Conservation (phyloP, 2,888 invertebrate genomes). For the Cerceris ruficornis region DNA sequence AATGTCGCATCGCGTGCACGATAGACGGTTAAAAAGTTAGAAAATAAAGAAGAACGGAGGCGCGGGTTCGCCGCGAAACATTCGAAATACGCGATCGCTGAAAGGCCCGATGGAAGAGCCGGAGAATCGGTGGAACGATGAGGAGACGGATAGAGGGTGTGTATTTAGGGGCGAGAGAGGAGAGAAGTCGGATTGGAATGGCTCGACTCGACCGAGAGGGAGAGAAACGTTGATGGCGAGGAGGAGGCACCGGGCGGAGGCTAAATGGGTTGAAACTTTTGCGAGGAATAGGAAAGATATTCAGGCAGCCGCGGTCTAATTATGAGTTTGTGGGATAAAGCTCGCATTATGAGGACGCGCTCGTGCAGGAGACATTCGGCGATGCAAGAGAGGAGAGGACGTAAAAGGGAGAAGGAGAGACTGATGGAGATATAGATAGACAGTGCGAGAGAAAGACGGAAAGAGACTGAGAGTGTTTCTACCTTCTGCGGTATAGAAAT, state of each 20-base stretch:
- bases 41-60: background rate
- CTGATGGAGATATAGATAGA: no score
- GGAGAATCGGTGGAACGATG: background rate
- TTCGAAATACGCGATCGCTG: slow-evolving; percentile 18
- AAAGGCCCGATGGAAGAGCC: slow-evolving; percentile 14
- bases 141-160: background rate
- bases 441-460: background rate
- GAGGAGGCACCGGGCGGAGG: background rate
- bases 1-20: background rate
- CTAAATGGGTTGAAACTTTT: slow-evolving; percentile 57
- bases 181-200: background rate
- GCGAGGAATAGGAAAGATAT: slow-evolving; percentile 68
- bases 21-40: background rate
- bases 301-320: slow-evolving; percentile 69
- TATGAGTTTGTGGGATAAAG: slow-evolving; percentile 69
- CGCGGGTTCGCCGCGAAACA: background rate
- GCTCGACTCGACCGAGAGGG: background rate
- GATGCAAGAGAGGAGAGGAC: slow-evolving; percentile 4
- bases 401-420: background rate
- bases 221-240: background rate
- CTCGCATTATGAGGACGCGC: slow-evolving; percentile 59
- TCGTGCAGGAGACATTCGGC: slow-evolving; percentile 57
- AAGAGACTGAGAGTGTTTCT: slow-evolving; percentile 23
- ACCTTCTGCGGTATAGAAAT: slow-evolving; percentile 58
- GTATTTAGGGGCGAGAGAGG: background rate